Conservation (phyloP, 2,888 invertebrate species). For the Hemistola chrysoprasaria region DNA sequence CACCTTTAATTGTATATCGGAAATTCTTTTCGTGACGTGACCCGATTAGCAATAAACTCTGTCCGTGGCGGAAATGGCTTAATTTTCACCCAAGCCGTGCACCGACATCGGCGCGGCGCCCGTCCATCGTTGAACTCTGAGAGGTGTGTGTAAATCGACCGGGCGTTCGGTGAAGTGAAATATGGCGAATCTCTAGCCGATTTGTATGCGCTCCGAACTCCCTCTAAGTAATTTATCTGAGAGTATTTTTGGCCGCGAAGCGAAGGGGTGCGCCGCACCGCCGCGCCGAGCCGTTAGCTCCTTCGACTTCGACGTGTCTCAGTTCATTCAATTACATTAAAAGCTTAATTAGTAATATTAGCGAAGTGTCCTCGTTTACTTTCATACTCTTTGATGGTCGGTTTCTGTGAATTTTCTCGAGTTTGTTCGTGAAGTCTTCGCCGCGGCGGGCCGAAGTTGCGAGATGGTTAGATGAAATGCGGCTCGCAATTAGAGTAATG, state of each 20-base stretch:
- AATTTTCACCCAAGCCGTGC: conserved; percentile 58
- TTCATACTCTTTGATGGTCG: conserved; percentile 70
- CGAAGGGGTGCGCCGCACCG: conserved; percentile 47
- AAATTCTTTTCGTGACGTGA: conserved; percentile 71
- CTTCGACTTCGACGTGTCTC: conserved; percentile 68
- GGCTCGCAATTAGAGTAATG: conserved; percentile 80
- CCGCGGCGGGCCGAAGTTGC: conserved; percentile 61
- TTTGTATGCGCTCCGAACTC: conserved; percentile 73
- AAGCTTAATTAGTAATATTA: conserved; percentile 80
- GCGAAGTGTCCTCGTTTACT: conserved; percentile 68
- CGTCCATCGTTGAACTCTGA: conserved; percentile 46
- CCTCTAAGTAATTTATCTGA: conserved; percentile 73
- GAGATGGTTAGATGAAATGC: conserved; percentile 76
- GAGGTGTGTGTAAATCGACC: conserved; percentile 69
- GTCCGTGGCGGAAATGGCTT: conserved; percentile 66
- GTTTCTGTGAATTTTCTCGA: conserved; percentile 66
- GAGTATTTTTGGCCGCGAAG: conserved; percentile 71
- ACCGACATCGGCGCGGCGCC: conserved; percentile 31
- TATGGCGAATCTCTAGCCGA: conserved; percentile 67
- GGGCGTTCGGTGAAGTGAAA: conserved; percentile 64
- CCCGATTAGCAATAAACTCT: conserved; percentile 69
- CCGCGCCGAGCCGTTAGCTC: conserved; percentile 36
- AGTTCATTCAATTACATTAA: conserved; percentile 79
- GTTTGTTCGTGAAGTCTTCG: conserved; percentile 67
- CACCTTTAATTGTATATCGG: conserved; percentile 72